These are phyloP conservation scores for Sebastes taczanowskii DNA, from an alignment of 2,797 vertebrate species.

Conservation along the genomic window DNA sequence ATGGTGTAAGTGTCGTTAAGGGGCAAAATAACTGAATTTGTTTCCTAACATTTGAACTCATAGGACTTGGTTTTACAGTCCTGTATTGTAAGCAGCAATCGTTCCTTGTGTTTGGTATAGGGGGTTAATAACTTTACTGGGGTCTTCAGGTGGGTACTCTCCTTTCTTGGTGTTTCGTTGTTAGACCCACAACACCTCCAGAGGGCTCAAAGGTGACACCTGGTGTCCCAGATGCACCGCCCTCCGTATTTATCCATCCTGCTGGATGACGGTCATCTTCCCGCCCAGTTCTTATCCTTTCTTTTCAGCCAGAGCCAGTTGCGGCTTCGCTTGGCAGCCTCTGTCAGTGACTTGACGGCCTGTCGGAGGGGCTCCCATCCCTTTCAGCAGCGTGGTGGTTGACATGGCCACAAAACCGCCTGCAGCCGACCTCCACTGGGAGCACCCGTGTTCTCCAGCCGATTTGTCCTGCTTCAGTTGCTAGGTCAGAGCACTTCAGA, in stretches of 20 bases:
- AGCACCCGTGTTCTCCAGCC: too few species aligned
- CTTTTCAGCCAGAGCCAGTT: not conserved
- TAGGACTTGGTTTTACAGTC: not conserved
- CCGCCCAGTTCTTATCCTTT: not conserved
- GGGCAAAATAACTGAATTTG: not conserved
- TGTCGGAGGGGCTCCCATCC: not conserved
- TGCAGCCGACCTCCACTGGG: too few species aligned
- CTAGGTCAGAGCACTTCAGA: not conserved
- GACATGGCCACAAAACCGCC: too few species aligned
- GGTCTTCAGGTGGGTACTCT: not conserved
- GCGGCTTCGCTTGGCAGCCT: not conserved
- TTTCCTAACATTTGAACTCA: not conserved
- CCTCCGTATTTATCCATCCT: not conserved
- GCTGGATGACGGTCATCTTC: not conserved
- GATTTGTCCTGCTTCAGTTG: not conserved
- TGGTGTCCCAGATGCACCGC: fast-evolving
- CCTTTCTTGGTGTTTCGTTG: not conserved
- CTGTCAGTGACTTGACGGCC: not conserved
- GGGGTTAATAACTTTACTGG: not conserved
- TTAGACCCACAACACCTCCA: not conserved
- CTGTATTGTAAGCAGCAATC: not conserved
- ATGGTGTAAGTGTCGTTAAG: not conserved
- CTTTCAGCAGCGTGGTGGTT: too few species aligned
- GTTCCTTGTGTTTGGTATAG: not conserved
- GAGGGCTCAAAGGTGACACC: not conserved